A percentile compares a stretch with the other conserved stretches of the same genome.
Conservation (phyloP, 2,113 vertebrate species). For the Terrapene triunguis region DNA sequence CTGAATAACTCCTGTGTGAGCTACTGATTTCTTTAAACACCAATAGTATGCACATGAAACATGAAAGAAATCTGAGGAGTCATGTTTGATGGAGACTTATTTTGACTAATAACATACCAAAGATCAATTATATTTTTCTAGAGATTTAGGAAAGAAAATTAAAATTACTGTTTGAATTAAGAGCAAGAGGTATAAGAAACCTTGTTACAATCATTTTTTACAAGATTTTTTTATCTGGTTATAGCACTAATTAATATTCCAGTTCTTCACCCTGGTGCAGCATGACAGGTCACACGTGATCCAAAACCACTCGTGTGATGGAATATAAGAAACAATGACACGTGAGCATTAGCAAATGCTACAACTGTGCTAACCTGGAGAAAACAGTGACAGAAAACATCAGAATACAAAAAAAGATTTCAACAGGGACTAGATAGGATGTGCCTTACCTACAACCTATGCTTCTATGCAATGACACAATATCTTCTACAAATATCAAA, state of each 20-base stretch:
- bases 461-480: neutral
- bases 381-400: neutral
- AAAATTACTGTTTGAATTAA: neutral
- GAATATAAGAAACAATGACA: neutral
- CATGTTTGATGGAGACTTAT: neutral
- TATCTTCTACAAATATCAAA: neutral
- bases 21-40: neutral
- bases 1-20: neutral
- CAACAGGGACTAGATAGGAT: neutral
- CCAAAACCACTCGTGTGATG: neutral
- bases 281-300: neutral
- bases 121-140: neutral
- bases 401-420: neutral
- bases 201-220: neutral
- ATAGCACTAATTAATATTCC: neutral
- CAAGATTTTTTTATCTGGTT: neutral
- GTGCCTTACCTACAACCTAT: neutral
- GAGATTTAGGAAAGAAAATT: neutral
- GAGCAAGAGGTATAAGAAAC: neutral
- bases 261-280: neutral
- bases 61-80: neutral
- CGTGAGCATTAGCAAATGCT: neutral
- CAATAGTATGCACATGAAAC: neutral
- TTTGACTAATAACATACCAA: neutral
- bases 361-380: neutral